phyloP scores from a whole-genome alignment of 2,113 vertebrate genomes.

The Phalacrocorax carbo region DNA sequence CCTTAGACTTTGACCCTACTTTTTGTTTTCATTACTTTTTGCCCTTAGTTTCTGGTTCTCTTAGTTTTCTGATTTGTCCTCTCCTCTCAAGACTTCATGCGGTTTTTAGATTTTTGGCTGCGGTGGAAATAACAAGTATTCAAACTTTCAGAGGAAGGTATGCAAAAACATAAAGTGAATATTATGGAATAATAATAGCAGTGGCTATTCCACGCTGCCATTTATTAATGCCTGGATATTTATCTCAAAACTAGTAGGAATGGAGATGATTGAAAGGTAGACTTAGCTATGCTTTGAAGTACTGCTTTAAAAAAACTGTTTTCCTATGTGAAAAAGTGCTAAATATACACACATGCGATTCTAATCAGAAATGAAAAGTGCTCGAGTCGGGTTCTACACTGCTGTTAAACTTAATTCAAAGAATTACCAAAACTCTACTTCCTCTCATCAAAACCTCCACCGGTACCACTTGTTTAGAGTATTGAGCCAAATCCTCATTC shows the following conservation, averaged over 20 bases:
- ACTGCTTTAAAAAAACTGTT: neutral
- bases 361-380: neutral
- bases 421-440: neutral
- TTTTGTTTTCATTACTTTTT: neutral
- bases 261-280: neutral
- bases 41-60: neutral
- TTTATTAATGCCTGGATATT: neutral
- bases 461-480: neutral
- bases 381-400: neutral
- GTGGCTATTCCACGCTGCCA: neutral
- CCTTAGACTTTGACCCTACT: neutral
- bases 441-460: neutral
- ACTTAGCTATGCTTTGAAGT: neutral
- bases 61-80: neutral
- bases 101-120: neutral
- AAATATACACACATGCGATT: neutral
- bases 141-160: neutral
- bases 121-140: neutral
- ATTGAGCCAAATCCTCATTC: neutral
- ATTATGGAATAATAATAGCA: neutral
- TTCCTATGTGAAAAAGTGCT: neutral
- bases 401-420: neutral
- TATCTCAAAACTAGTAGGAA: neutral
- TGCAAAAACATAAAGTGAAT: neutral
- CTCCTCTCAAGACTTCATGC: neutral